A percentile compares a stretch with the other conserved stretches of the same genome.
These are phyloP conservation scores for Passer montanus DNA, from an alignment of 2,113 vertebrate genomes.

Conservation along the genomic window DNA sequence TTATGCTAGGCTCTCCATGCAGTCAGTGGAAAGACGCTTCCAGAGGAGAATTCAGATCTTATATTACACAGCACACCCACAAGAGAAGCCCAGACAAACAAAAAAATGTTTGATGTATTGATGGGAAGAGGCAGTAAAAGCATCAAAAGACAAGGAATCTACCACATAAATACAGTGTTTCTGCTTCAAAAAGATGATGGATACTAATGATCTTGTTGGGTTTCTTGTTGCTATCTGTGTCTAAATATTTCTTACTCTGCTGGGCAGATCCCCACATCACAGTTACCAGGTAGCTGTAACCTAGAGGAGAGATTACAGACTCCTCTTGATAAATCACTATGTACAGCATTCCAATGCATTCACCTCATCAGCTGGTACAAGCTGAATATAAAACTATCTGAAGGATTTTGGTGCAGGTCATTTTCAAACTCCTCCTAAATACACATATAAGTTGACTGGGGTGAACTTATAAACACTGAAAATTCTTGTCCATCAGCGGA, in stretches of 20 bases:
- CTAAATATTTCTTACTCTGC: not conserved
- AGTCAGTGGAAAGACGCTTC: not conserved
- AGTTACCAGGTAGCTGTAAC: constrained; percentile 14
- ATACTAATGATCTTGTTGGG: not conserved
- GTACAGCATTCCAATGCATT: not conserved
- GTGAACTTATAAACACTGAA: not conserved
- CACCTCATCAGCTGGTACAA: constrained; percentile 20
- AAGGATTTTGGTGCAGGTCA: not conserved
- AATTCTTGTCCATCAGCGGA: not conserved
- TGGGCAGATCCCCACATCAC: not conserved
- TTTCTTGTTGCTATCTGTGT: not conserved
- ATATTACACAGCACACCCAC: not conserved
- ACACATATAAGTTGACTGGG: not conserved
- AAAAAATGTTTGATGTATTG: not conserved
- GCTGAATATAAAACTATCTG: not conserved
- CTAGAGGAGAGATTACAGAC: constrained; percentile 10
- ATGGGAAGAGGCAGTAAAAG: not conserved
- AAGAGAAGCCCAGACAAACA: not conserved
- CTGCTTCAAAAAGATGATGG: not conserved
- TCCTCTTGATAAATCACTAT: not conserved
- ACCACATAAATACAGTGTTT: not conserved
- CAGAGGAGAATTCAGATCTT: not conserved
- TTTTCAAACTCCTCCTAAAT: not conserved
- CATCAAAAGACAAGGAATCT: not conserved
- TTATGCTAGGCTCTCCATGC: not conserved